These are phyloP conservation scores for Thrips palmi DNA, from an alignment of 1,140 invertebrate genomes.

Conservation along the genomic window DNA sequence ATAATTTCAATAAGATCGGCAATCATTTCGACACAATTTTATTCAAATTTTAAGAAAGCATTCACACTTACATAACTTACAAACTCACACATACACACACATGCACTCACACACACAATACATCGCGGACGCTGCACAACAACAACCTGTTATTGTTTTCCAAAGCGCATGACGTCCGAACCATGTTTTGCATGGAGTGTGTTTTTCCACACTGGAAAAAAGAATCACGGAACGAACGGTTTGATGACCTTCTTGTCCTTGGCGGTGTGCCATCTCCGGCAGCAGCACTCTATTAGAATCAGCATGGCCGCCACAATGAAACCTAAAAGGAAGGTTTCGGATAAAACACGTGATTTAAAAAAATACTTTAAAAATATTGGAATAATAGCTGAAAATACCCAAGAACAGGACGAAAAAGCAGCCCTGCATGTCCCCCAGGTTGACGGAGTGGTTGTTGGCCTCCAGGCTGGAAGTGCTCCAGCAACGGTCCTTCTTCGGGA, in stretches of 20 bases:
- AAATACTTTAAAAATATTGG: conserved; percentile 5
- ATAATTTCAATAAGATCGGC: too few species aligned
- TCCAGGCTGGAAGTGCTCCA: conserved; percentile 35
- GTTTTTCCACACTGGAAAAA: too few species aligned
- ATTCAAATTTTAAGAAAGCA: too few species aligned
- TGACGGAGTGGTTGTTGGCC: conserved; percentile 66
- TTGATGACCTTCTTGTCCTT: conserved; percentile 33
- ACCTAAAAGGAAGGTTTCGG: conserved; percentile 25
- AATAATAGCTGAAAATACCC: conserved; percentile 28
- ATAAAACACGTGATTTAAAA: conserved; percentile 5
- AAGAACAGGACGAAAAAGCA: conserved; percentile 65
- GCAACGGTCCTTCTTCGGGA: conserved; percentile 64
- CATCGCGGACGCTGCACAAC: too few species aligned
- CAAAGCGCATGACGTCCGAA: too few species aligned
- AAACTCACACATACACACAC: too few species aligned
- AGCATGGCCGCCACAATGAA: conserved; percentile 29
- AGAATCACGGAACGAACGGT: conserved; percentile 35
- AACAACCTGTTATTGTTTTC: too few species aligned
- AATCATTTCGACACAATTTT: too few species aligned
- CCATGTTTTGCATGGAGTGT: too few species aligned
- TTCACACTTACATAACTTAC: too few species aligned
- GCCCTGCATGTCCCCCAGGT: conserved; percentile 76
- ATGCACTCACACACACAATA: too few species aligned
- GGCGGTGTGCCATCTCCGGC: conserved; percentile 25
- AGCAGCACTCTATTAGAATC: conserved; percentile 32